Evolutionary conservation across 2,113 vertebrate genomes (phyloP).

Genomic region (Cololabis saira): DNA sequence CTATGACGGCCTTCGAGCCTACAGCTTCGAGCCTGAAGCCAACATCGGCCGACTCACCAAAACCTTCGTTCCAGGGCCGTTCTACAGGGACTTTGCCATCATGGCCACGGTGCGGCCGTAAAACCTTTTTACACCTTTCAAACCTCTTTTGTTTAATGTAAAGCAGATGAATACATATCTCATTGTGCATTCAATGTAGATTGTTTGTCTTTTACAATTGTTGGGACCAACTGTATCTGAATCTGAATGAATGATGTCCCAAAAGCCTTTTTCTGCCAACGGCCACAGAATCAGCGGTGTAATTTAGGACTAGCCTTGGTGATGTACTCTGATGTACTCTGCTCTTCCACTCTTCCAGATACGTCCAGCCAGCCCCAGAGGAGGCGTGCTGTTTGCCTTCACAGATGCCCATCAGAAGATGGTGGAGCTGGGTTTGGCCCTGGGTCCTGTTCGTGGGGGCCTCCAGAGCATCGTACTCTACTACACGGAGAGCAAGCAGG

Average conservation of each 20-base stretch:
- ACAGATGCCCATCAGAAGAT: slow-evolving; percentile 91
- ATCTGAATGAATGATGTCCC: no score
- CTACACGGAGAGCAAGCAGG: slow-evolving; percentile 85
- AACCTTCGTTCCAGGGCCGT: slow-evolving; percentile 85
- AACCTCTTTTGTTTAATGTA: neutral
- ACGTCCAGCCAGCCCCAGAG: slow-evolving; percentile 79
- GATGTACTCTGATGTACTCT: neutral
- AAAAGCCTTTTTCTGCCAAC: no score
- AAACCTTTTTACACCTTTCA: neutral
- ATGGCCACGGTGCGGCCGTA: slow-evolving; percentile 72
- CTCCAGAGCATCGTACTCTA: slow-evolving; percentile 89
- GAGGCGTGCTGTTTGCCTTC: slow-evolving; percentile 92
- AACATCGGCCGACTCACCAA: slow-evolving; percentile 91
- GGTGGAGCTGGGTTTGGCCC: slow-evolving; percentile 90
- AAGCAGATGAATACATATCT: no score
- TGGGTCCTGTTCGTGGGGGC: slow-evolving; percentile 84
- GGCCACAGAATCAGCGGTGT: no score
- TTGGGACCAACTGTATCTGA: no score
- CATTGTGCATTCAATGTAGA: no score
- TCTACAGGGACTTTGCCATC: slow-evolving; percentile 90
- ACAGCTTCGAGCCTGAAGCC: slow-evolving; percentile 87
- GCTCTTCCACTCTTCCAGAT: slow-evolving; percentile 38
- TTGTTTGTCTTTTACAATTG: no score
- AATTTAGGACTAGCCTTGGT: no score
- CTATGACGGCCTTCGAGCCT: slow-evolving; percentile 91